Percentiles rank a stretch among this genome's conserved stretches.
phyloP scores from a whole-genome alignment of 2,888 invertebrate genomes.

The Epistrophella euchroma region DNA sequence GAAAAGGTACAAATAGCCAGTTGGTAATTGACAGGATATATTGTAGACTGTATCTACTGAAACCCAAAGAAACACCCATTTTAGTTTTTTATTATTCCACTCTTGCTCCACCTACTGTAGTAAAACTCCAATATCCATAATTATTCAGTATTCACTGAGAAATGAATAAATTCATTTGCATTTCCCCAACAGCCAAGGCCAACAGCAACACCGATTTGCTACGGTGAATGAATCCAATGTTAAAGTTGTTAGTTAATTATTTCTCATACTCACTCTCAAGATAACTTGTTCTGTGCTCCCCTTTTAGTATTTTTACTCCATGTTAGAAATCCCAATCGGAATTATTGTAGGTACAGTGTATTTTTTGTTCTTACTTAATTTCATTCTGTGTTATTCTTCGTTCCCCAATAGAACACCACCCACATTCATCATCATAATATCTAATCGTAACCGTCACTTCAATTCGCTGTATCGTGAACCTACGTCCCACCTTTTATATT shows the following conservation, averaged over 20 bases:
- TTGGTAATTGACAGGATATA: too few species aligned
- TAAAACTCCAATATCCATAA: conserved; percentile 9
- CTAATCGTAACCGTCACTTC: conserved; percentile 5
- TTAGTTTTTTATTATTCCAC: too few species aligned
- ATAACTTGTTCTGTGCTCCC: background rate
- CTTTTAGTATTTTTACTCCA: background rate
- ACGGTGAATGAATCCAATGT: background rate
- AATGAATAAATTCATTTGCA: conserved; percentile 50
- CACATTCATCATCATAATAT: conserved; percentile 44
- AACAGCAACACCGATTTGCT: background rate
- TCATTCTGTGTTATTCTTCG: background rate
- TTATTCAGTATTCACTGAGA: background rate
- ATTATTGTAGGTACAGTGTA: background rate
- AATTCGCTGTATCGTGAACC: conserved; percentile 29
- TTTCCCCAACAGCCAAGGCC: background rate
- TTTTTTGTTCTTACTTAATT: background rate
- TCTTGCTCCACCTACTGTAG: conserved; percentile 31
- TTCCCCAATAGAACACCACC: conserved; percentile 40
- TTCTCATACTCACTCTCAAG: background rate
- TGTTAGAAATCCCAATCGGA: background rate
- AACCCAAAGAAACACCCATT: too few species aligned
- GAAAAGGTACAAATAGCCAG: too few species aligned
- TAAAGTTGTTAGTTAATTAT: background rate
- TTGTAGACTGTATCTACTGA: too few species aligned
- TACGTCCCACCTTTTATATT: conserved; percentile 19